Evolutionary conservation across 2,888 invertebrate genomes (phyloP), one percentile per base, ranked within the genome.

Genomic region (Drosophila eohydei): DNA sequence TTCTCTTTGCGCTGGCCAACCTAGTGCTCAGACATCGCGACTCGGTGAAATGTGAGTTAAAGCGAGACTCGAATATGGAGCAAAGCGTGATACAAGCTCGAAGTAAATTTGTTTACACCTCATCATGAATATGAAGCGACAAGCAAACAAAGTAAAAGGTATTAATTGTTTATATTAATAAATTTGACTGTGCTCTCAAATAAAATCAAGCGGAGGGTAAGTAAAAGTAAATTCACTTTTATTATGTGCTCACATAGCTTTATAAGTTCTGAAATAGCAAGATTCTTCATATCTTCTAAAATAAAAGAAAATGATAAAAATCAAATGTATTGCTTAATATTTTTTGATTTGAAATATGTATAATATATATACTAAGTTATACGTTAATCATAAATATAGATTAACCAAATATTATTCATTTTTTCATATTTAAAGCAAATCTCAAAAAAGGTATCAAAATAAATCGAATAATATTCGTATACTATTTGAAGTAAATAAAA

Each of bases 31-130:
- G 48, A 50, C 61, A 48, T 57, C 43, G 43, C 63, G 40, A 21
- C 46, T 34, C 51, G 46, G 68, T 76, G 78, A 79, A 79, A 77
- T 80, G 74, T 70, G 43, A 77, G 78, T 72, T 28, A n/a, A 67
- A 63, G 80, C 70, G 72, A 71, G 74, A 43, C 59, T 79, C 68
- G 79, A 77, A 83, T 82, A 58, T 79, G 73, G 84, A 84, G 83
- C 83, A 81, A 89, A 80, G 89, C 83, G 90, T 83, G 88, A 90
- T 88, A 83, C 50, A 64, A 48, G 43, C 57, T 43, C 48, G 3
- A 55, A 38, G 36, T 16, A 41, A 41, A 51, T 38, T 61, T 74
- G 61, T 59, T 63, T 60, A 60, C 54, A 44, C 76, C 69, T 71
- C 64, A 52, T 52, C 66, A 34, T 57, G 55, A 58, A 54, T 50